Conservation (phyloP, 2,113 vertebrate genomes). For the Xiphorhynchus elegans region DNA sequence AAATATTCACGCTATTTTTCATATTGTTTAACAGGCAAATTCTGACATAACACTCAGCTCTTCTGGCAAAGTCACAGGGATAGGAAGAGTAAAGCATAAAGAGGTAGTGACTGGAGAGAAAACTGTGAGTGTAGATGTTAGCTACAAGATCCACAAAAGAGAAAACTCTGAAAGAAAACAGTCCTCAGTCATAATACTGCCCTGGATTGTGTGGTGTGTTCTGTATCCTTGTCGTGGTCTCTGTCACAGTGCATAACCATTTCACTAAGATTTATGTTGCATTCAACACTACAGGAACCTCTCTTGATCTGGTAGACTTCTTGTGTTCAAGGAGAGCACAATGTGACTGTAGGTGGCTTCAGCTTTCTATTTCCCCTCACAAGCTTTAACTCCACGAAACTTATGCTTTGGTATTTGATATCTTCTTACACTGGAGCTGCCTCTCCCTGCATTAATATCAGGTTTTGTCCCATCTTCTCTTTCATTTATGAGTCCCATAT, state of each 20-base stretch:
- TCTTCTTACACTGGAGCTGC: neutral
- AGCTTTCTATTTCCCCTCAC: neutral
- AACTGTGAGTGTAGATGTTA: neutral
- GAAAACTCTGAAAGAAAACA: neutral
- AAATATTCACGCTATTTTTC: neutral
- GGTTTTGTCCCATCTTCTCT: neutral
- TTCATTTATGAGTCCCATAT: neutral
- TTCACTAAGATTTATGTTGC: neutral
- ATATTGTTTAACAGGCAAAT: neutral
- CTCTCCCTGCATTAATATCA: neutral
- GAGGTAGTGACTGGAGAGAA: neutral
- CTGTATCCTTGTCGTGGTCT: neutral
- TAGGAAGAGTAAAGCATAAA: neutral
- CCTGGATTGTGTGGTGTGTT: neutral
- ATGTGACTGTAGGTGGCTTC: neutral
- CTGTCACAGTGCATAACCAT: neutral
- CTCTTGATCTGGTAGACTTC: neutral
- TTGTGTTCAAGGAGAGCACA: neutral
- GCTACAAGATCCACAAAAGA: neutral
- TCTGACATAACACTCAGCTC: neutral
- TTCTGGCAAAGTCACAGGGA: neutral
- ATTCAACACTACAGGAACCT: neutral
- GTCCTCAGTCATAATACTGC: neutral
- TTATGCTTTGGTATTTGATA: neutral
- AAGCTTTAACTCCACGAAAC: neutral